Conservation (phyloP, 2,888 invertebrate genomes). For the Heliconius aoede region DNA sequence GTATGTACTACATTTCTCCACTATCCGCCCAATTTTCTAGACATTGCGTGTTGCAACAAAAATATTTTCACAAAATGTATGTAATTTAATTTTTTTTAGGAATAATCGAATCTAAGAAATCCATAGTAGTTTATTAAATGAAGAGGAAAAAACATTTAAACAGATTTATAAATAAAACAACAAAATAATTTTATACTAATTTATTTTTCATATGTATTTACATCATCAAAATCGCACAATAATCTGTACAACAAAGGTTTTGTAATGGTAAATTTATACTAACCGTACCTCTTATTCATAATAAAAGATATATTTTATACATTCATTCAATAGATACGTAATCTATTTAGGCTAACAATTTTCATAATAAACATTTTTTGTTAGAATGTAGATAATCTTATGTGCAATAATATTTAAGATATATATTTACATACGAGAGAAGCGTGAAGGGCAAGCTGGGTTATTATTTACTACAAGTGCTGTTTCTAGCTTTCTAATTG, state of each 20-base stretch:
- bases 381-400: conserved; percentile 59
- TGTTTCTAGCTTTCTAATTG: conserved; percentile 23
- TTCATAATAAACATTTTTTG: conserved; percentile 54
- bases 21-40: too few species aligned
- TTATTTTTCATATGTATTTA: conserved; percentile 68
- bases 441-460: conserved; percentile 79
- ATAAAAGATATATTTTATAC: conserved; percentile 76
- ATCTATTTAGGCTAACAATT: conserved; percentile 66
- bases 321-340: conserved; percentile 60
- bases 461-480: conserved; percentile 38
- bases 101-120: neutral
- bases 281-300: conserved; percentile 73
- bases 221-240: conserved; percentile 74
- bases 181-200: conserved; percentile 72
- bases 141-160: neutral
- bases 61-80: neutral
- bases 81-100: neutral
- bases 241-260: conserved; percentile 71
- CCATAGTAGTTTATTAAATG: too few species aligned
- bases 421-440: conserved; percentile 70
- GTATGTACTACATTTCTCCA: too few species aligned
- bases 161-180: conserved; percentile 48
- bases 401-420: conserved; percentile 67
- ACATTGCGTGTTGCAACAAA: too few species aligned
- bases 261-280: conserved; percentile 59